phyloP scores from a whole-genome alignment of 2,113 vertebrate species.

The Symphodus melops region DNA sequence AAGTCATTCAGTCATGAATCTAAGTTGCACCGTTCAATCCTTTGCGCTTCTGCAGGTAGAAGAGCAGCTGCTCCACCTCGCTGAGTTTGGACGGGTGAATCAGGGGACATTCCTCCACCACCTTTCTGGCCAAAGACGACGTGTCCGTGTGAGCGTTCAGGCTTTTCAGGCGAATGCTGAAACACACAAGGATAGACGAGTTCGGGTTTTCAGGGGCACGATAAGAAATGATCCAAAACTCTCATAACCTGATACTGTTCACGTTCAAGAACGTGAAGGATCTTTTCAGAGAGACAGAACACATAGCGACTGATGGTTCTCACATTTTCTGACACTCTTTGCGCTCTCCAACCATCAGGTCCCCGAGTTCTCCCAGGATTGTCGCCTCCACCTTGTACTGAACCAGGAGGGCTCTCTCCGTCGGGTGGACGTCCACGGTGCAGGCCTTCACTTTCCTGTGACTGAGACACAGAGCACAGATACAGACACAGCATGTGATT shows the following conservation, averaged over 20 bases:
- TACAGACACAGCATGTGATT: background rate
- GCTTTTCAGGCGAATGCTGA: slow-evolving; percentile 93
- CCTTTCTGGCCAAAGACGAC: slow-evolving; percentile 90
- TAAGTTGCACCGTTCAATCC: slow-evolving; percentile 75
- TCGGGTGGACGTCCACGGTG: slow-evolving; percentile 93
- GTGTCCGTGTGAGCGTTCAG: slow-evolving; percentile 92
- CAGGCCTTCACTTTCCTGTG: slow-evolving; percentile 92
- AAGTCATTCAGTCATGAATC: no score
- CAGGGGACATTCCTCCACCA: slow-evolving; percentile 94
- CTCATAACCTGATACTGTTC: no score
- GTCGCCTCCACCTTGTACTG: slow-evolving; percentile 97
- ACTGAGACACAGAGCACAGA: background rate
- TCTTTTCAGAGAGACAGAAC: no score
- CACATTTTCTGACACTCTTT: slow-evolving; percentile 98
- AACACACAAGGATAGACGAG: background rate
- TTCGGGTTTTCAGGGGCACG: no score
- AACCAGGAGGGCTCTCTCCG: slow-evolving; percentile 93
- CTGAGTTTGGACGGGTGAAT: slow-evolving; percentile 90
- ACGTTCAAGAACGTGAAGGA: no score
- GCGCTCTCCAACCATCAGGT: slow-evolving; percentile 89
- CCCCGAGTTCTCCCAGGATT: slow-evolving; percentile 90
- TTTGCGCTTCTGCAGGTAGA: slow-evolving; percentile 92
- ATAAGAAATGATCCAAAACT: no score
- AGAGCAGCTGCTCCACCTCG: slow-evolving; percentile 93
- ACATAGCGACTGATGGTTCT: slow-evolving; percentile 44